Conservation (phyloP, 2,797 vertebrate genomes). For the Hippocampus kuda region DNA sequence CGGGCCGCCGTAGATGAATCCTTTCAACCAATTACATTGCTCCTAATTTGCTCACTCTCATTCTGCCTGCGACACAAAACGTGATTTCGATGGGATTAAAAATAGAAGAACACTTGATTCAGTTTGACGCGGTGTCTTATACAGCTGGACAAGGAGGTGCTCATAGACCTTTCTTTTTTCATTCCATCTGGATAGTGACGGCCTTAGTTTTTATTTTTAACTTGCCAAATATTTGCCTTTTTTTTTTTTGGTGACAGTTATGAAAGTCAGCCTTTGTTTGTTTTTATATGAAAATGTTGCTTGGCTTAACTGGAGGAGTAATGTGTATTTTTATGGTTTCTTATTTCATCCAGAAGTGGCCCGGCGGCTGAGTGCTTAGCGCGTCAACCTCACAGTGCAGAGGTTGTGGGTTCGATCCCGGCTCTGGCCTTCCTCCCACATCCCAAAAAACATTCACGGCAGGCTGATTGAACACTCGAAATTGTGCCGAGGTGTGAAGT, state of each 20-base stretch:
- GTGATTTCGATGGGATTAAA: slow-evolving; percentile 15
- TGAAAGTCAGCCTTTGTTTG: slow-evolving; percentile 17
- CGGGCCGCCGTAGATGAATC: no score
- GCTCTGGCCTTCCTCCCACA: no score
- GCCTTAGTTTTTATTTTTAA: slow-evolving; percentile 48
- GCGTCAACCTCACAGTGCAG: no score
- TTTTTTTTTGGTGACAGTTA: slow-evolving; percentile 14
- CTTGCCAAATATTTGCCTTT: slow-evolving; percentile 34
- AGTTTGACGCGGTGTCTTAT: slow-evolving; percentile 26
- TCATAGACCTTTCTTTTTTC: slow-evolving; percentile 24
- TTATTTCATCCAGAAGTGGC: background rate
- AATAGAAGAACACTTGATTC: slow-evolving; percentile 29
- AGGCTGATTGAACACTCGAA: no score
- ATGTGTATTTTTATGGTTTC: background rate
- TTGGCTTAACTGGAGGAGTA: background rate
- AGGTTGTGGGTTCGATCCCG: no score
- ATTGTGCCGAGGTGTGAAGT: no score
- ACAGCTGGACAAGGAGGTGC: slow-evolving; percentile 14
- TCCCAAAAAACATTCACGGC: background rate
- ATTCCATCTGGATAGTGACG: slow-evolving; percentile 28
- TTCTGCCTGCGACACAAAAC: background rate
- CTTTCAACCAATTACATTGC: background rate
- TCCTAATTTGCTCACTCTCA: background rate
- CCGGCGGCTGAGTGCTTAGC: no score
- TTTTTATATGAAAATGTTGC: background rate